Conservation (phyloP, 2,888 invertebrate species). For the Lithophane semibrunnea region DNA sequence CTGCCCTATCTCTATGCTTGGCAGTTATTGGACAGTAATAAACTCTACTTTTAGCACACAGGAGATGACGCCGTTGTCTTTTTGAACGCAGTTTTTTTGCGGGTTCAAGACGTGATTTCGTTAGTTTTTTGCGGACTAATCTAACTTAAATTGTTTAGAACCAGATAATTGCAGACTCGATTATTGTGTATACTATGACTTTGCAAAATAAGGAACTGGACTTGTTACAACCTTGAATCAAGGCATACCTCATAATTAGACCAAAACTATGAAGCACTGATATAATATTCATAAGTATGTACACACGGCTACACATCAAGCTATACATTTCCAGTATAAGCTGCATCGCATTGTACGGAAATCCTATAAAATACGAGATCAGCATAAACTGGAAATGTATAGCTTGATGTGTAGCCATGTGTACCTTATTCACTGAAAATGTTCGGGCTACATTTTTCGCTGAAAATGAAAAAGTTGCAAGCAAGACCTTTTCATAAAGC, state of each 20-base stretch:
- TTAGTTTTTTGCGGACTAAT: neutral
- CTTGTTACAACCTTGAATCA: too few relatives aligned
- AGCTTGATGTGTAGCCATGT: too few relatives aligned
- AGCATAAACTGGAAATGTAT: too few relatives aligned
- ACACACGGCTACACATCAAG: too few relatives aligned
- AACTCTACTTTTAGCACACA: slow-evolving; percentile 10
- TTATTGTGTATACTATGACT: neutral
- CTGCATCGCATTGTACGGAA: too few relatives aligned
- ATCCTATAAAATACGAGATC: too few relatives aligned
- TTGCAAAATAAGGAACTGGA: neutral
- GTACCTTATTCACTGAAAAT: neutral
- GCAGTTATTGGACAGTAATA: neutral
- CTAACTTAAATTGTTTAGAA: neutral
- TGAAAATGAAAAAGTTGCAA: neutral
- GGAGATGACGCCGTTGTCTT: neutral
- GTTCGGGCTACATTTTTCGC: neutral
- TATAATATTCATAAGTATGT: slow-evolving; percentile 7
- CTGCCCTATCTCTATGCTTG: neutral
- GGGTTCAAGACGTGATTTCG: too few relatives aligned
- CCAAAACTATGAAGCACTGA: neutral
- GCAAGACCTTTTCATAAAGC: slow-evolving; percentile 3
- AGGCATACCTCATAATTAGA: neutral
- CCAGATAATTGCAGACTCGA: neutral
- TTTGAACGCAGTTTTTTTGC: neutral
- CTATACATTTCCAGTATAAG: too few relatives aligned